A percentile compares a stretch with the other conserved stretches of the same genome.
phyloP scores from a whole-genome alignment of 2,113 vertebrate species.

The Mesoclemmys tuberculata region DNA sequence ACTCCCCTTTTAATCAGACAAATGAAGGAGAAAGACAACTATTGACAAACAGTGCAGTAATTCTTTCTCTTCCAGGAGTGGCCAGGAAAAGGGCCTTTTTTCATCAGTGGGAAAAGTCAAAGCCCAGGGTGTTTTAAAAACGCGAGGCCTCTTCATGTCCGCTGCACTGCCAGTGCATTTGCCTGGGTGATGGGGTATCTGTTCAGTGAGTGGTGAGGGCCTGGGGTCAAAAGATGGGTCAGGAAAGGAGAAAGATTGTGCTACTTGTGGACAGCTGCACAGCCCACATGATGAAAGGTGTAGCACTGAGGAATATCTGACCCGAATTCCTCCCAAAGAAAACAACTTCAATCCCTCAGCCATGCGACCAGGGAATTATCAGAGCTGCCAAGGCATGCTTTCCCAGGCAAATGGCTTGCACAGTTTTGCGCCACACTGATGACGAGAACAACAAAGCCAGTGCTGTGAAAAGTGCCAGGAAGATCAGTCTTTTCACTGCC shows the following conservation, averaged over 20 bases:
- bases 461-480: not conserved
- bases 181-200: not conserved
- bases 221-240: not conserved
- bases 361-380: not conserved
- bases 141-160: not conserved
- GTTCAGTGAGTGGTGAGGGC: too few relatives aligned
- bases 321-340: not conserved
- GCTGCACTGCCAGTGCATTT: not conserved
- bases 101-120: not conserved
- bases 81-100: not conserved
- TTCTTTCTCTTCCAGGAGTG: rapidly evolving
- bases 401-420: too few relatives aligned
- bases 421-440: too few relatives aligned
- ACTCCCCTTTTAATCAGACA: not conserved
- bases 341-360: not conserved
- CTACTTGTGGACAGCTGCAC: not conserved
- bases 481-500: not conserved
- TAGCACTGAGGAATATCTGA: not conserved
- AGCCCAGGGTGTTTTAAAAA: too few relatives aligned
- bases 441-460: too few relatives aligned
- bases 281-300: not conserved
- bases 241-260: not conserved
- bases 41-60: too few relatives aligned
- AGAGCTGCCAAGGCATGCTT: too few relatives aligned
- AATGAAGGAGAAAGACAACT: too few relatives aligned